These are phyloP conservation scores for Myxocyprinus asiaticus DNA, from an alignment of 2,113 vertebrate species.

Conservation along the genomic window DNA sequence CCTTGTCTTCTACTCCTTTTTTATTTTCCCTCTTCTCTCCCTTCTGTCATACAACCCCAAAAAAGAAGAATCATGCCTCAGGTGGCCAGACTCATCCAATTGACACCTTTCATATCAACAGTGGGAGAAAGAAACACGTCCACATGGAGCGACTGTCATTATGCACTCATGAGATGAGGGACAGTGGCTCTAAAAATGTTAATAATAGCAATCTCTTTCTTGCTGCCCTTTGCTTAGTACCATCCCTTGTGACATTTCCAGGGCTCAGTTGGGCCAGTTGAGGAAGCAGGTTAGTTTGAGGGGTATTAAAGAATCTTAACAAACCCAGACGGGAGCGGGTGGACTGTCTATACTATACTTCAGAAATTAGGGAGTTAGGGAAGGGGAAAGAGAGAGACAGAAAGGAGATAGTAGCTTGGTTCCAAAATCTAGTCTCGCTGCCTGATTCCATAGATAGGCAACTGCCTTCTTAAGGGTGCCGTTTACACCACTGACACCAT, in stretches of 20 bases:
- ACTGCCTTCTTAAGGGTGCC: no score
- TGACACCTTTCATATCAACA: constrained; percentile 38
- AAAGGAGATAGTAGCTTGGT: no score
- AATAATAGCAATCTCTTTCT: constrained; percentile 54
- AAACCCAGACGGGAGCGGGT: background rate
- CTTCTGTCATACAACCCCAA: constrained; percentile 23
- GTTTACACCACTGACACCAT: no score
- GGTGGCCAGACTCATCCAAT: constrained; percentile 35
- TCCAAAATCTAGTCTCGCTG: no score
- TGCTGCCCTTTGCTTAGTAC: constrained; percentile 55
- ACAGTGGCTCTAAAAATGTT: constrained; percentile 44
- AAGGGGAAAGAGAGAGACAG: no score
- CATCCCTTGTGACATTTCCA: constrained; percentile 51
- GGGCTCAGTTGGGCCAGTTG: constrained; percentile 15
- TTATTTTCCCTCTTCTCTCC: background rate
- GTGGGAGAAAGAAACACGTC: constrained; percentile 7
- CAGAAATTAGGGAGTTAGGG: no score
- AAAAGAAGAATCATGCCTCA: constrained; percentile 32
- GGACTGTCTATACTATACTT: no score
- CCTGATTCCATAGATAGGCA: no score
- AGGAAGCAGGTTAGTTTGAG: background rate
- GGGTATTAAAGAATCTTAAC: constrained; percentile 10
- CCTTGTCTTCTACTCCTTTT: background rate
- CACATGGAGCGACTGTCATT: constrained; percentile 42
- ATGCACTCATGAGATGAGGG: constrained; percentile 38